Evolutionary conservation across 1,140 invertebrate genomes (phyloP).

Genomic region (Sitobion miscanthi): DNA sequence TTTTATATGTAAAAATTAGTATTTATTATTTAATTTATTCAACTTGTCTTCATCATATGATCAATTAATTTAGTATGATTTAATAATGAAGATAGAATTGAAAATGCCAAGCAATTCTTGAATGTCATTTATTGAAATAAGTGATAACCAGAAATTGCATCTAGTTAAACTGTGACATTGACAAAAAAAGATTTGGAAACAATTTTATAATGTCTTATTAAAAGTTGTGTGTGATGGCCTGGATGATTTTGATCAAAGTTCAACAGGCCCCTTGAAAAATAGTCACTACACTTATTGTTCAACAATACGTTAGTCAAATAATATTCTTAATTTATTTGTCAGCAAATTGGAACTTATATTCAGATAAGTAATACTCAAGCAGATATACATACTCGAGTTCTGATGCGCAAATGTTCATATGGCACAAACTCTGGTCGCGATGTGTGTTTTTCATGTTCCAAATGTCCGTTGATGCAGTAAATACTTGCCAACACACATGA

Average conservation of each 20-base stretch:
- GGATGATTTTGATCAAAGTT: neutral
- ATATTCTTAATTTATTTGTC: too few relatives aligned
- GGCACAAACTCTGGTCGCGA: conserved; percentile 65
- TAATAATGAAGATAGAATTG: too few relatives aligned
- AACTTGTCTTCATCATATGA: neutral
- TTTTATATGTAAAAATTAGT: neutral
- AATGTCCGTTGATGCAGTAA: conserved; percentile 35
- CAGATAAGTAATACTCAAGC: neutral
- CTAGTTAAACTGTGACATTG: neutral
- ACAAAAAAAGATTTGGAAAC: neutral
- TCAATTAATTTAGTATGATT: neutral
- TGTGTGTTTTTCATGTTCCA: conserved; percentile 54
- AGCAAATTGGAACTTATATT: neutral
- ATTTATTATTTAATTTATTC: neutral
- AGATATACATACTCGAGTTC: conserved; percentile 55
- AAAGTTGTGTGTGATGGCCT: neutral
- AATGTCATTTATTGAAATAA: neutral
- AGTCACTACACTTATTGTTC: neutral
- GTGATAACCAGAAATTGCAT: neutral
- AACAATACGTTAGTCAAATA: neutral
- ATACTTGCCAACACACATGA: neutral
- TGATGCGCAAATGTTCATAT: conserved; percentile 68
- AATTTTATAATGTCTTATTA: neutral
- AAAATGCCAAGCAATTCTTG: neutral
- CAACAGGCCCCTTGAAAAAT: neutral